Evolutionary conservation across 1,140 invertebrate species (phyloP).

Genomic region (Dermatophagoides farinae): DNA sequence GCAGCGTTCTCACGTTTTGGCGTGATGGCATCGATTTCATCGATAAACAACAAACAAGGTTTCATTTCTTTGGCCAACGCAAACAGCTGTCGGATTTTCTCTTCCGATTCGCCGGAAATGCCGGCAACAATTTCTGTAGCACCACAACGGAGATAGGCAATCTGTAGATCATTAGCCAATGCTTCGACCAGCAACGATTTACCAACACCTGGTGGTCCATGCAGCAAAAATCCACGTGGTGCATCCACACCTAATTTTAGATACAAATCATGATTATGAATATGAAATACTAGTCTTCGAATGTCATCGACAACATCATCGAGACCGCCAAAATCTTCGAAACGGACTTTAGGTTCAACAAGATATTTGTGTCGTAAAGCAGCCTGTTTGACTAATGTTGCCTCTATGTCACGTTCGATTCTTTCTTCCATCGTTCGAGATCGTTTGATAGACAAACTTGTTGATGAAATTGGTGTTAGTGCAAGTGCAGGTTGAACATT

Average conservation of each 20-base stretch:
- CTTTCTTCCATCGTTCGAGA: neutral
- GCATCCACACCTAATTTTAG: conserved; percentile 39
- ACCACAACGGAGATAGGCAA: conserved; percentile 62
- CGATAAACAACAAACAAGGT: conserved; percentile 75
- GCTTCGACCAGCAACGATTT: conserved; percentile 78
- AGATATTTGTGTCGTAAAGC: conserved; percentile 14
- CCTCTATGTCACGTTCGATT: conserved; percentile 20
- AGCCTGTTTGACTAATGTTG: conserved; percentile 21
- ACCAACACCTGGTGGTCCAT: conserved; percentile 79
- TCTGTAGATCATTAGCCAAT: conserved; percentile 49
- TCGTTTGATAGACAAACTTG: neutral
- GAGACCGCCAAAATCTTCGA: conserved; percentile 52
- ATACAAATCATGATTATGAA: conserved; percentile 63
- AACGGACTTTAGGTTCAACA: conserved; percentile 32
- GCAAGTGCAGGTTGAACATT: neutral
- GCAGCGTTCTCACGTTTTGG: conserved; percentile 58
- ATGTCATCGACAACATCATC: conserved; percentile 41
- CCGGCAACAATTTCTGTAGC: conserved; percentile 82
- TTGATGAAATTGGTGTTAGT: neutral
- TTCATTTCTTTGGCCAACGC: conserved; percentile 48
- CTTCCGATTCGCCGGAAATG: conserved; percentile 78
- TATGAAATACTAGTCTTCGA: conserved; percentile 53
- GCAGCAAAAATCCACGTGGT: conserved; percentile 53
- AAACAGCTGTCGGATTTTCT: conserved; percentile 72
- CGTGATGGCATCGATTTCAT: conserved; percentile 78